Evolutionary conservation across 2,113 vertebrate species (phyloP).

Genomic region (Pollimyrus isidori): DNA sequence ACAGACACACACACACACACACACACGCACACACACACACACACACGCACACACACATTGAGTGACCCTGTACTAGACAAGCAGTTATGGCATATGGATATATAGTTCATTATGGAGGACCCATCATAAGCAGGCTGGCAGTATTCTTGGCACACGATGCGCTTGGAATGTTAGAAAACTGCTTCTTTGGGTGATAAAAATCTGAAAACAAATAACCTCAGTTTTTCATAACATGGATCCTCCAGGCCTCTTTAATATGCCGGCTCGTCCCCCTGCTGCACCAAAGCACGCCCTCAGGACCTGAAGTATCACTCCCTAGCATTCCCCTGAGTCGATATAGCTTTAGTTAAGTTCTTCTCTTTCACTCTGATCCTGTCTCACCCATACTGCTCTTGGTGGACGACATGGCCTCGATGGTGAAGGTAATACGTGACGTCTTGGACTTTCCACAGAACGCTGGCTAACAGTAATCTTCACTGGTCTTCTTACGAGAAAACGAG

Average conservation of each 20-base stretch:
- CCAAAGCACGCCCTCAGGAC: conserved; percentile 19
- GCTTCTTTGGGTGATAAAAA: conserved; percentile 14
- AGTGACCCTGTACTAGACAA: neutral
- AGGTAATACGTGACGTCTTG: neutral
- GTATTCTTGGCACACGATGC: neutral
- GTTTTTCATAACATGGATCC: conserved; percentile 23
- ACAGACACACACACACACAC: too few species aligned
- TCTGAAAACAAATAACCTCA: conserved; percentile 39
- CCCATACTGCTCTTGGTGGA: neutral
- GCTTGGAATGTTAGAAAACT: neutral
- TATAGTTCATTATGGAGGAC: neutral
- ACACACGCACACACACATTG: neutral
- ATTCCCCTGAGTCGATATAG: conserved; percentile 22
- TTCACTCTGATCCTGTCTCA: neutral
- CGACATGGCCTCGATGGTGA: neutral
- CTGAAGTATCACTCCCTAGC: conserved; percentile 14
- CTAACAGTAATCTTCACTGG: neutral
- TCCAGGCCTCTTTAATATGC: conserved; percentile 29
- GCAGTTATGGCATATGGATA: neutral
- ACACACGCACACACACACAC: too few species aligned
- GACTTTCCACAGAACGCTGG: neutral
- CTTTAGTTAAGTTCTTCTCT: neutral
- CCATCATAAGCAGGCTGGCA: neutral
- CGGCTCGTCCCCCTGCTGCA: conserved; percentile 20
- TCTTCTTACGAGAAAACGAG: neutral